phyloP scores from a whole-genome alignment of 2,888 invertebrate genomes.

The Polydrusus tereticollis region DNA sequence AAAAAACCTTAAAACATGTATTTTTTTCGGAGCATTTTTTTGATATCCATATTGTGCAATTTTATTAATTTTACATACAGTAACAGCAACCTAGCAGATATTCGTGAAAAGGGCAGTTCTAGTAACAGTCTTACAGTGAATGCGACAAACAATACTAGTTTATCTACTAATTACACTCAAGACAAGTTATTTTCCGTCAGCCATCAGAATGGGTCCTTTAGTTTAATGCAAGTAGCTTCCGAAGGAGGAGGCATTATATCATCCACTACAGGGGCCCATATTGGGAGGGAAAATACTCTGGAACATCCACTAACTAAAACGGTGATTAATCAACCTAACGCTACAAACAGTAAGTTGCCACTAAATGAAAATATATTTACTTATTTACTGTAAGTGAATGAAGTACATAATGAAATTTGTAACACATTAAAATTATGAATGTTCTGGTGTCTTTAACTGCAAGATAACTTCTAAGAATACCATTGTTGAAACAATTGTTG shows the following conservation, averaged over 20 bases:
- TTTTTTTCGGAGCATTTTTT: background rate
- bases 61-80: background rate
- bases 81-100: background rate
- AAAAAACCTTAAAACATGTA: background rate
- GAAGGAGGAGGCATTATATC: constrained; percentile 11
- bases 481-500: too few relatives aligned
- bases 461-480: too few relatives aligned
- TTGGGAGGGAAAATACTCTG: constrained; percentile 35
- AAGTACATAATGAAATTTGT: too few relatives aligned
- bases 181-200: background rate
- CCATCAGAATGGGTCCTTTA: background rate
- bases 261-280: constrained; percentile 6
- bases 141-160: background rate
- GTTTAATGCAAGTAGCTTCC: background rate
- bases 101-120: background rate
- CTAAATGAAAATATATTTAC: too few relatives aligned
- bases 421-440: too few relatives aligned
- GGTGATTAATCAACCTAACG: background rate
- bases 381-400: too few relatives aligned
- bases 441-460: too few relatives aligned
- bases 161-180: background rate
- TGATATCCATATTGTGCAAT: background rate
- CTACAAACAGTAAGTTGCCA: too few relatives aligned
- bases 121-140: background rate
- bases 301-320: constrained; percentile 1